These are phyloP conservation scores for Cantharis rustica DNA, from an alignment of 2,888 invertebrate genomes.

Conservation along the genomic window DNA sequence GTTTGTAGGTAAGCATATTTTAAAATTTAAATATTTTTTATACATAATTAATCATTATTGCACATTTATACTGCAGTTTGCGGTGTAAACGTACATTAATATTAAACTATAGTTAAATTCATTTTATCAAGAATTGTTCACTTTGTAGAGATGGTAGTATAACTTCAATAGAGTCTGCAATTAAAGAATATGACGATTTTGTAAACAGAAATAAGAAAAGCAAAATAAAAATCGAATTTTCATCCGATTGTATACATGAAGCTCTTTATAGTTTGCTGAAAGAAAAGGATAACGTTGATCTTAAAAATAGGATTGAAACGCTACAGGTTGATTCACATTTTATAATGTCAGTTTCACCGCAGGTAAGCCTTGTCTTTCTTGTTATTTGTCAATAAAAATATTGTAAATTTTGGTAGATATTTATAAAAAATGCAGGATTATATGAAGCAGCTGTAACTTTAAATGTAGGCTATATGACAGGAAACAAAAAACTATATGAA, in stretches of 20 bases:
- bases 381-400: neutral
- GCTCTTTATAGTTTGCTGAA: constrained; percentile 44
- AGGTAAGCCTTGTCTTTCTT: constrained; percentile 17
- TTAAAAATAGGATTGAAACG: neutral
- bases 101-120: neutral
- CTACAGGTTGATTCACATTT: constrained; percentile 13
- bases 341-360: constrained; percentile 48
- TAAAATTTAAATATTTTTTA: neutral
- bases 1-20: constrained; percentile 50
- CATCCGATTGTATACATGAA: constrained; percentile 58
- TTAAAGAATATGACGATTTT: constrained; percentile 41
- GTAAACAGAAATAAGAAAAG: constrained; percentile 8
- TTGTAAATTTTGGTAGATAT: constrained; percentile 8
- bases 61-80: too few relatives aligned
- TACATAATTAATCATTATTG: too few relatives aligned
- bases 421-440: constrained; percentile 21
- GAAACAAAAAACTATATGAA: constrained; percentile 31
- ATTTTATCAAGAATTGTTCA: neutral
- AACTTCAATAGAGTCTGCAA: constrained; percentile 37
- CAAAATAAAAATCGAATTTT: constrained; percentile 45
- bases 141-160: constrained; percentile 41
- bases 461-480: constrained; percentile 42
- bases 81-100: too few relatives aligned
- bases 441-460: constrained; percentile 40
- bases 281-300: neutral